phyloP scores from a whole-genome alignment of 2,888 invertebrate species.

The Drosophila falleni region DNA sequence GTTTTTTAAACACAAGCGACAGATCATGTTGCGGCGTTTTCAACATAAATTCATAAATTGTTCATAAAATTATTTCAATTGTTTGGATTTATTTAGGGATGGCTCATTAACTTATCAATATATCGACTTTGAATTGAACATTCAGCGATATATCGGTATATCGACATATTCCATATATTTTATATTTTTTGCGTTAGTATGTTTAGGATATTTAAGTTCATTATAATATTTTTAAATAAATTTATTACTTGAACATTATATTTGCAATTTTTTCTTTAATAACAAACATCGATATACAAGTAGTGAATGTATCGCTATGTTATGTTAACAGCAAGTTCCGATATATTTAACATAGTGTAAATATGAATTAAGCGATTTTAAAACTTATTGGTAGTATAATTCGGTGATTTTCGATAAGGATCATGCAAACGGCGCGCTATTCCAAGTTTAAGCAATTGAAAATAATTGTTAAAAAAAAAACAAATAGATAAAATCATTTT shows the following conservation, averaged over 20 bases:
- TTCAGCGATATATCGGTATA: background rate
- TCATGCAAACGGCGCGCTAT: too few species aligned
- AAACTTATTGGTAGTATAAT: too few species aligned
- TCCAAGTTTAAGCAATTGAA: too few species aligned
- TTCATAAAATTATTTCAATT: constrained; percentile 48
- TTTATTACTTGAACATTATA: background rate
- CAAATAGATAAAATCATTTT: too few species aligned
- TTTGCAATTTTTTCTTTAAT: background rate
- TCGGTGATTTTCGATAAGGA: too few species aligned
- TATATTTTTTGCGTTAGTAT: background rate
- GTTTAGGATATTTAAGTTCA: background rate
- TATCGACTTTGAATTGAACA: constrained; percentile 21
- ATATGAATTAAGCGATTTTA: background rate
- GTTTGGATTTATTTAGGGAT: constrained; percentile 62
- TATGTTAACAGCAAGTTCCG: background rate
- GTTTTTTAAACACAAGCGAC: constrained; percentile 73
- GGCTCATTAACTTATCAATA: constrained; percentile 26
- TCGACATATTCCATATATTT: background rate
- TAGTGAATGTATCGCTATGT: background rate
- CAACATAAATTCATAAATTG: constrained; percentile 48
- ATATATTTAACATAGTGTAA: background rate
- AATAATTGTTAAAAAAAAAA: too few species aligned
- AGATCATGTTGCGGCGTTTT: constrained; percentile 66
- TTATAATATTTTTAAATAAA: background rate
- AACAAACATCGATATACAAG: background rate